phyloP scores from a whole-genome alignment of 2,113 vertebrate genomes.

The Actenoides lindsayi region DNA sequence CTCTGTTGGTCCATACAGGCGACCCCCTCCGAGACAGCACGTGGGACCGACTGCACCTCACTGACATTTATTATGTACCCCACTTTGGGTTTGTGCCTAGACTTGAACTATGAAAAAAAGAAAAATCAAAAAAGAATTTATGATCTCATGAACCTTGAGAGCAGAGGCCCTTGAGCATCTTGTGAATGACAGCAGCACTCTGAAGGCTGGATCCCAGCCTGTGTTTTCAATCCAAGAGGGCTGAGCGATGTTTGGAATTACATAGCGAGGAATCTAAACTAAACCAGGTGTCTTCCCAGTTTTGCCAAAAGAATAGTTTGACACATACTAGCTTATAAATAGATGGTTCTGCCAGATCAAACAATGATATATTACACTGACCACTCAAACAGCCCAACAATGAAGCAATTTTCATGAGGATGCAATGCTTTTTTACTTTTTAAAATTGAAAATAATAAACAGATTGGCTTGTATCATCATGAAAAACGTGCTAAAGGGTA shows the following conservation, averaged over 20 bases:
- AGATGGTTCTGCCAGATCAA: constrained; percentile 71
- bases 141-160: constrained; percentile 64
- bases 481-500: constrained; percentile 66
- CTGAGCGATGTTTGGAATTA: constrained; percentile 63
- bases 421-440: constrained; percentile 36
- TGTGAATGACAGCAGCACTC: constrained; percentile 59
- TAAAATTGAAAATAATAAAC: constrained; percentile 66
- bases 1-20: background rate
- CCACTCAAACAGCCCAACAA: constrained; percentile 56
- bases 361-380: constrained; percentile 68
- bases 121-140: constrained; percentile 52
- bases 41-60: rapidly evolving
- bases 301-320: constrained; percentile 69
- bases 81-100: background rate
- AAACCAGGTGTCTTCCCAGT: constrained; percentile 70
- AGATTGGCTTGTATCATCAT: constrained; percentile 56
- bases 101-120: background rate
- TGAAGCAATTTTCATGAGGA: constrained; percentile 64
- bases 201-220: constrained; percentile 49
- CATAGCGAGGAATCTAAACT: constrained; percentile 64
- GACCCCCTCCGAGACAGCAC: background rate
- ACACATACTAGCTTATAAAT: constrained; percentile 71
- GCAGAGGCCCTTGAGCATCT: constrained; percentile 57
- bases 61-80: background rate
- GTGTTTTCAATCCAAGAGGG: constrained; percentile 52